These are phyloP conservation scores for Onychostoma macrolepis DNA, from an alignment of 2,113 vertebrate genomes.

Conservation along the genomic window DNA sequence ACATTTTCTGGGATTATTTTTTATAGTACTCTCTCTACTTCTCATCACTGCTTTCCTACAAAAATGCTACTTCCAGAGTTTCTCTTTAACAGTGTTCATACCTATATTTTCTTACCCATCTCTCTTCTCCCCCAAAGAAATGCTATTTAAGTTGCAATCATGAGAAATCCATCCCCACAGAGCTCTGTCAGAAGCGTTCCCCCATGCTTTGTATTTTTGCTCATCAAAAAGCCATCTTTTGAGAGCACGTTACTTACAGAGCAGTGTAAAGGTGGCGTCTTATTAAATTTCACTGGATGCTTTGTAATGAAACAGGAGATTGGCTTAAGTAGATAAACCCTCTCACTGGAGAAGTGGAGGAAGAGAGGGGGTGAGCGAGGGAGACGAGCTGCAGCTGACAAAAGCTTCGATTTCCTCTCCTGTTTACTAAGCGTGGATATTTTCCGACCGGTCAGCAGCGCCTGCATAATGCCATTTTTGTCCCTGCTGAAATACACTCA, in stretches of 20 bases:
- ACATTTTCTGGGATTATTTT: not conserved
- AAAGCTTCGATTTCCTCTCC: conserved; percentile 74
- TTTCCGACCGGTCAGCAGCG: conserved; percentile 69
- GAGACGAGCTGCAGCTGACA: conserved; percentile 61
- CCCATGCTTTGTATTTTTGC: conserved; percentile 26
- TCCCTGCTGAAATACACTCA: conserved; percentile 30
- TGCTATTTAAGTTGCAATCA: conserved; percentile 51
- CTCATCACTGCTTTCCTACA: not conserved
- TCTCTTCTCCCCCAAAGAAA: conserved; percentile 39
- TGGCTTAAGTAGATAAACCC: conserved; percentile 71
- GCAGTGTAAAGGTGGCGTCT: conserved; percentile 71
- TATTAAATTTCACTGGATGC: conserved; percentile 69
- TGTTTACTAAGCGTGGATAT: conserved; percentile 68
- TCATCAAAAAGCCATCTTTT: conserved; percentile 57
- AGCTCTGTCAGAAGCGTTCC: conserved; percentile 18
- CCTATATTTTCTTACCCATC: not conserved
- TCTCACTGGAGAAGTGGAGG: conserved; percentile 53
- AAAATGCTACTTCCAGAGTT: not conserved
- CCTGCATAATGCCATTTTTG: conserved; percentile 58
- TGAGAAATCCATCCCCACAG: conserved; percentile 43
- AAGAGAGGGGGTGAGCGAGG: conserved; percentile 55
- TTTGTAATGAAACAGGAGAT: conserved; percentile 71
- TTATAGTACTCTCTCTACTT: not conserved
- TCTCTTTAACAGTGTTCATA: conserved; percentile 3
- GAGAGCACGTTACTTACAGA: conserved; percentile 75